Conservation (phyloP, 2,113 vertebrate genomes). For the Phodopus roborovskii region DNA sequence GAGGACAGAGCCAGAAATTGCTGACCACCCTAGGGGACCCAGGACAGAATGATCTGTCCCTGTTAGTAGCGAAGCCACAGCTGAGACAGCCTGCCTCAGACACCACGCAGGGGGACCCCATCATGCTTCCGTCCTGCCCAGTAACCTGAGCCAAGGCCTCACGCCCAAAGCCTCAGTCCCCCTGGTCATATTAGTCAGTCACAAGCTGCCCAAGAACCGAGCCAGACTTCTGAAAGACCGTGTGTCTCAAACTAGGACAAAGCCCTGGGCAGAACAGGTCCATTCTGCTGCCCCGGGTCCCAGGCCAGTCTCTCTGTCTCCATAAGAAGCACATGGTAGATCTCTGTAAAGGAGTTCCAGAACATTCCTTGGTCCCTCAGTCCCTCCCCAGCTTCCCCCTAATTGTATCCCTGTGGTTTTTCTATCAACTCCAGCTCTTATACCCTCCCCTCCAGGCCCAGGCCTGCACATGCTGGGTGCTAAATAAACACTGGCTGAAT, state of each 20-base stretch:
- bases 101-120: fast-evolving
- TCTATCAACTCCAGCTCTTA: not conserved
- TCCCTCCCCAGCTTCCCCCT: too few relatives aligned
- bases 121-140: not conserved
- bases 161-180: not conserved
- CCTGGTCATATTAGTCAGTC: not conserved
- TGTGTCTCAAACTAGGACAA: fast-evolving
- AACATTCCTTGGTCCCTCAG: not conserved
- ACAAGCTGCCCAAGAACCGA: too few relatives aligned
- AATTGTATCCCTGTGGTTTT: not conserved
- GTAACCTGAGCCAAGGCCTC: not conserved
- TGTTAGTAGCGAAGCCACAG: fast-evolving
- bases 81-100: not conserved
- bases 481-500: not conserved
- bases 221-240: too few relatives aligned
- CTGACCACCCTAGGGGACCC: fast-evolving
- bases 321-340: fast-evolving
- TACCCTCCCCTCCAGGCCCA: too few relatives aligned
- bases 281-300: too few relatives aligned
- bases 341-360: not conserved
- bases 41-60: not conserved
- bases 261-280: too few relatives aligned
- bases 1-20: not conserved
- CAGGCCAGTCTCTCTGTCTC: not conserved
- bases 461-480: not conserved